These are phyloP conservation scores for Acanthurus leucopareius DNA, from an alignment of 2,797 vertebrate genomes.

Conservation along the genomic window DNA sequence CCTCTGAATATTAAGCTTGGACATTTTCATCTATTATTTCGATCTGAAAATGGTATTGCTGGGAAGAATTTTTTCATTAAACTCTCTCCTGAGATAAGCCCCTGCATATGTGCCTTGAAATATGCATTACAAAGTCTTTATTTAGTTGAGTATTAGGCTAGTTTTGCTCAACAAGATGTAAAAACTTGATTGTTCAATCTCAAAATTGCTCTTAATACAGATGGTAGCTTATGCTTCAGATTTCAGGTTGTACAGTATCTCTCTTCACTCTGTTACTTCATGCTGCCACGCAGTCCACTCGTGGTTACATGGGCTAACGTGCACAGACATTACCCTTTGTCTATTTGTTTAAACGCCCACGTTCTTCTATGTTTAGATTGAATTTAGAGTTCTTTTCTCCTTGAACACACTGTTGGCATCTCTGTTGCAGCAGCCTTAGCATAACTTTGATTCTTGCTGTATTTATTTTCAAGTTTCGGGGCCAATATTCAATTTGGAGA, in stretches of 20 bases:
- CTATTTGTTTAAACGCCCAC: slow-evolving; percentile 35
- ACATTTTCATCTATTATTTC: background rate
- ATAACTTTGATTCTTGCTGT: slow-evolving; percentile 47
- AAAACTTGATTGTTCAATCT: slow-evolving; percentile 38
- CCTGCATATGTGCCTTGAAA: background rate
- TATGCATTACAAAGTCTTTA: slow-evolving; percentile 23
- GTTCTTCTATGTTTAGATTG: slow-evolving; percentile 55
- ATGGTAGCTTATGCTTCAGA: slow-evolving; percentile 39
- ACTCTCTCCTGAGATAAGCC: background rate
- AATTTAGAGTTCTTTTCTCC: slow-evolving; percentile 56
- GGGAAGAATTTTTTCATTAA: background rate
- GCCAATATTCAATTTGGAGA: slow-evolving; percentile 56
- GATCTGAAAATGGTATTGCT: slow-evolving; percentile 11
- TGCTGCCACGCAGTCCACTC: slow-evolving; percentile 27
- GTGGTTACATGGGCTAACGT: slow-evolving; percentile 28
- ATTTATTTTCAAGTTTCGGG: slow-evolving; percentile 64
- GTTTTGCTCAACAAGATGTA: slow-evolving; percentile 8
- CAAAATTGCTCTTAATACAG: slow-evolving; percentile 27
- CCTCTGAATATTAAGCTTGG: slow-evolving; percentile 41
- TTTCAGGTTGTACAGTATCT: slow-evolving; percentile 18
- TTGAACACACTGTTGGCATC: slow-evolving; percentile 64
- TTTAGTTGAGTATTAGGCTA: slow-evolving; percentile 23
- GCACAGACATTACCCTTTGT: slow-evolving; percentile 35
- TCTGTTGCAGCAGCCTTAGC: slow-evolving; percentile 50
- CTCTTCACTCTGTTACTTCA: slow-evolving; percentile 11